Evolutionary conservation across 2,113 vertebrate genomes (phyloP).

Genomic region (Labrus mixtus): DNA sequence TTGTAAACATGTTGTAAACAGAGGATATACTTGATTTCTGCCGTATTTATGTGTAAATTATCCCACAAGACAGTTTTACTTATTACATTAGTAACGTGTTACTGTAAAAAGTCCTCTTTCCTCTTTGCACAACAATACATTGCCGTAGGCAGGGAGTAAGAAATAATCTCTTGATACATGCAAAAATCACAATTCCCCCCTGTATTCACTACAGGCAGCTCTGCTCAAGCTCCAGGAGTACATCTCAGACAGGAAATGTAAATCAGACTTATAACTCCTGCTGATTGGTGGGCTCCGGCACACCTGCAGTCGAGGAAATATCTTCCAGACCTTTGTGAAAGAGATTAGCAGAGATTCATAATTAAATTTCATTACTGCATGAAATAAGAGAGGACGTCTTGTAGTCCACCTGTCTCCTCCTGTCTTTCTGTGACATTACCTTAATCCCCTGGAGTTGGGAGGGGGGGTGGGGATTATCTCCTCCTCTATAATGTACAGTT

Average conservation of each 20-base stretch:
- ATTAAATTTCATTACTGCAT: slow-evolving; percentile 75
- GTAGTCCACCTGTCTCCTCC: slow-evolving; percentile 64
- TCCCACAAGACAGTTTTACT: too few species aligned
- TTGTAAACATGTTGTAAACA: too few species aligned
- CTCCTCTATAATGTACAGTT: slow-evolving; percentile 53
- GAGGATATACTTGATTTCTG: too few species aligned
- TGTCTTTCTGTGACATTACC: slow-evolving; percentile 73
- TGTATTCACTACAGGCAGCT: background rate
- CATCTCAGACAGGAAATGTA: slow-evolving; percentile 15
- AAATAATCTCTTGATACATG: background rate
- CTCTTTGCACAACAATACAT: too few species aligned
- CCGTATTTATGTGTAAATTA: too few species aligned
- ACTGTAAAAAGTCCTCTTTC: too few species aligned
- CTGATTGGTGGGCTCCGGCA: slow-evolving; percentile 33
- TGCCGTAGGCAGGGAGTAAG: too few species aligned
- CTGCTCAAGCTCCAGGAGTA: slow-evolving; percentile 1
- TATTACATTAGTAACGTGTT: too few species aligned
- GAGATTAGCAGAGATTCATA: slow-evolving; percentile 74
- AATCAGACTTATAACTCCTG: slow-evolving; percentile 33
- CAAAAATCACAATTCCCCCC: background rate
- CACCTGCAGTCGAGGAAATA: slow-evolving; percentile 50
- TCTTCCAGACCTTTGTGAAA: slow-evolving; percentile 63
- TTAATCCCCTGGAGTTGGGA: slow-evolving; percentile 69
- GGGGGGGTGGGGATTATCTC: slow-evolving; percentile 39
- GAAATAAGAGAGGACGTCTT: slow-evolving; percentile 66